Conservation (phyloP, 1,140 invertebrate species). For the Cyclargus thomasi region DNA sequence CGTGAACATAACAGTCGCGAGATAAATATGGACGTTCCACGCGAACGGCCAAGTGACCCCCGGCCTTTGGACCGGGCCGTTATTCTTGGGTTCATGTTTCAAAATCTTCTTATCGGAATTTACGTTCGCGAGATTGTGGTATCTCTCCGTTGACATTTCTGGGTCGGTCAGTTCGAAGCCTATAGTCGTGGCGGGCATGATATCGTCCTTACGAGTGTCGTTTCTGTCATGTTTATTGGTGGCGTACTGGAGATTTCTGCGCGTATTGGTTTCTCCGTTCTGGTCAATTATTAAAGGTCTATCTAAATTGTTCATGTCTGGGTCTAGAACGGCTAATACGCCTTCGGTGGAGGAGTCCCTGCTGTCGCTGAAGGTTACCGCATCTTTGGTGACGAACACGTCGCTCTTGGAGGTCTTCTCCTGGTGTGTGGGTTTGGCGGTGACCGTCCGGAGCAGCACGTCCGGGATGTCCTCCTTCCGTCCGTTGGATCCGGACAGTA, state of each 20-base stretch:
- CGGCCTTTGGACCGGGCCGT: constrained; percentile 49
- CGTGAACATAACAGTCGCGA: constrained; percentile 87
- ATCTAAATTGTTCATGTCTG: constrained; percentile 74
- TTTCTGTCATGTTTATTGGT: constrained; percentile 58
- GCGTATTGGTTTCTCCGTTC: constrained; percentile 71
- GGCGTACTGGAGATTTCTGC: constrained; percentile 69
- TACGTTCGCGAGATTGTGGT: constrained; percentile 70
- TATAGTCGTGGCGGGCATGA: constrained; percentile 58
- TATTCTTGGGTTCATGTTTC: constrained; percentile 59
- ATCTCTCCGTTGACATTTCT: constrained; percentile 70
- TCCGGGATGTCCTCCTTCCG: constrained; percentile 86
- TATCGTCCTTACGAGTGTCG: constrained; percentile 51
- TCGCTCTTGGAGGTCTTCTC: constrained; percentile 63
- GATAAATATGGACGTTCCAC: constrained; percentile 92
- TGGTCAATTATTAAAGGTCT: constrained; percentile 68
- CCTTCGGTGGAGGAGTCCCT: constrained; percentile 68
- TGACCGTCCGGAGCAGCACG: constrained; percentile 80
- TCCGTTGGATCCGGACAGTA: constrained; percentile 87
- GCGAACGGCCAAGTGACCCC: constrained; percentile 84
- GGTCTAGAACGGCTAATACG: constrained; percentile 66
- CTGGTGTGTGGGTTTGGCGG: constrained; percentile 77
- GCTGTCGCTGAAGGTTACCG: constrained; percentile 58
- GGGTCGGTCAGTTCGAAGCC: constrained; percentile 67
- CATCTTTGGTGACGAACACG: constrained; percentile 61
- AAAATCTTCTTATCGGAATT: constrained; percentile 69